phyloP scores from a whole-genome alignment of 2,888 invertebrate genomes.

The Julus scanicus region DNA sequence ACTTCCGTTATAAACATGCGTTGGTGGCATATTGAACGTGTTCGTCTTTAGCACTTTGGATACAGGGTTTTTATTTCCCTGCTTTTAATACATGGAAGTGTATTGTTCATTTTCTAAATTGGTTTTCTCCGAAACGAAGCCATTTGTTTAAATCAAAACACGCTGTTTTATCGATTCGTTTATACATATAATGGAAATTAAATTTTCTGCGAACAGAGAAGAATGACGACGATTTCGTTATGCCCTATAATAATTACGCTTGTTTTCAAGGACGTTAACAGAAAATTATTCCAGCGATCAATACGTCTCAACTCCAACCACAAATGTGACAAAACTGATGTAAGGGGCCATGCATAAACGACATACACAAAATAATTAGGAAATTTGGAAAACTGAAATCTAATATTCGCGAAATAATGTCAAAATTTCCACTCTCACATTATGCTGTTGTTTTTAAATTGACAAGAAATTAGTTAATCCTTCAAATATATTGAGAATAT shows the following conservation, averaged over 20 bases:
- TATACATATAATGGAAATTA: neutral
- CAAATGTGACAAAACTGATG: neutral
- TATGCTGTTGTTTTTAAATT: neutral
- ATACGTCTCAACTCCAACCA: neutral
- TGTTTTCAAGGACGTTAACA: neutral
- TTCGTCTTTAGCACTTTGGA: neutral
- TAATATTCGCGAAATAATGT: neutral
- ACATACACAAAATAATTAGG: neutral
- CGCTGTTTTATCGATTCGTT: slow-evolving; percentile 40
- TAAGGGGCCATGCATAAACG: neutral
- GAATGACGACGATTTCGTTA: neutral
- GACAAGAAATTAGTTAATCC: neutral
- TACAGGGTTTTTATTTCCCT: neutral
- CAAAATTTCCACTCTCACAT: neutral
- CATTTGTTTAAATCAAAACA: slow-evolving; percentile 45
- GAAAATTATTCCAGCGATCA: neutral
- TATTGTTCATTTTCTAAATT: slow-evolving; percentile 38
- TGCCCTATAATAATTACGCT: neutral
- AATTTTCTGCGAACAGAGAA: neutral
- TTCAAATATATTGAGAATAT: too few relatives aligned
- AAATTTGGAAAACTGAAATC: neutral
- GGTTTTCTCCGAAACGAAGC: slow-evolving; percentile 41
- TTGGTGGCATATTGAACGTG: neutral
- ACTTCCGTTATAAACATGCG: neutral
- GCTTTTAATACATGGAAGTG: slow-evolving; percentile 5